These are phyloP conservation scores for Heloderma charlesbogerti DNA, from an alignment of 2,113 vertebrate genomes.

Conservation along the genomic window DNA sequence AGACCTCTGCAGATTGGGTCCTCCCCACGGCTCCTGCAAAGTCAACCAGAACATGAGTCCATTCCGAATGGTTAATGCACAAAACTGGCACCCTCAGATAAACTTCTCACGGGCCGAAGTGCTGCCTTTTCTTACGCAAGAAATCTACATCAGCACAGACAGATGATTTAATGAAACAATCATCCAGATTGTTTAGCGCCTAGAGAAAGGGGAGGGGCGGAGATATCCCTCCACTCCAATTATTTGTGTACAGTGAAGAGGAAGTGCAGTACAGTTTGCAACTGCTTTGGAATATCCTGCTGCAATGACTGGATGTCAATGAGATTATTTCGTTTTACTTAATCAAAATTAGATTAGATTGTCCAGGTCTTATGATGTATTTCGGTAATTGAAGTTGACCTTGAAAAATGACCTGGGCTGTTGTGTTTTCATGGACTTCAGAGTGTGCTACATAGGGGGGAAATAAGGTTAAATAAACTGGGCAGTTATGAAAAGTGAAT, in stretches of 20 bases:
- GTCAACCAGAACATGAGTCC: neutral
- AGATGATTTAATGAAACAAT: neutral
- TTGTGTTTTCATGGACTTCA: neutral
- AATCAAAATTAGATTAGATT: slow-evolving; percentile 17
- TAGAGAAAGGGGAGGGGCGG: neutral
- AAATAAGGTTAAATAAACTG: no score
- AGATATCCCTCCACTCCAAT: neutral
- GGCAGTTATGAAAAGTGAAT: neutral
- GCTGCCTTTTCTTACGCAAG: neutral
- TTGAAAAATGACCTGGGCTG: neutral
- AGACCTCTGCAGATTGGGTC: neutral
- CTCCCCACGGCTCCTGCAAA: no score
- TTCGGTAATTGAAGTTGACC: neutral
- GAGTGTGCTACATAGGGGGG: neutral
- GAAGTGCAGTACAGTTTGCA: neutral
- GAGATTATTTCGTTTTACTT: neutral
- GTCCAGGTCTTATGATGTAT: neutral
- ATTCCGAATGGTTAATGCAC: neutral
- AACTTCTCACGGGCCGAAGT: neutral
- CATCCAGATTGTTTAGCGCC: neutral
- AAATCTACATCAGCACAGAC: neutral
- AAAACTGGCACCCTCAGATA: no score
- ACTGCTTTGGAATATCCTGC: neutral
- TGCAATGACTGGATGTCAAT: neutral
- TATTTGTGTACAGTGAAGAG: neutral